A percentile compares a stretch with the other conserved stretches of the same genome.
Conservation (phyloP, 2,113 vertebrate species). For the Crotalus helleri region DNA sequence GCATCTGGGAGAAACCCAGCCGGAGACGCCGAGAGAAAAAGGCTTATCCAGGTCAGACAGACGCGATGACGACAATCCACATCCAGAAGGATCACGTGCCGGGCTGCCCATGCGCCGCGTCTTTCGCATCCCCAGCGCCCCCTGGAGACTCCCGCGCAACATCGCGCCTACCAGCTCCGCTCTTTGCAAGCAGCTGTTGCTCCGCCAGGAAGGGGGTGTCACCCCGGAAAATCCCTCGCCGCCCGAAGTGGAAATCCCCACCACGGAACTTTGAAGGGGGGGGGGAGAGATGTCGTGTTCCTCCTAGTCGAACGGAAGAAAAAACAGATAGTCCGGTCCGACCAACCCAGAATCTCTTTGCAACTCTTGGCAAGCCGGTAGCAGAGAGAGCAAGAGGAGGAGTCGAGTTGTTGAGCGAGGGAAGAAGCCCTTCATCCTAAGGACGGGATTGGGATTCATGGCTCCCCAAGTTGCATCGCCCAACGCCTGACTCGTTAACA, state of each 20-base stretch:
- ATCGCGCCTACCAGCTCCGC: too few relatives aligned
- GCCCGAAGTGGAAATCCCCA: conserved; percentile 68
- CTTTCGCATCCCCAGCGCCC: conserved; percentile 14
- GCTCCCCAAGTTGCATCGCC: not conserved
- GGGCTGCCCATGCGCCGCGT: not conserved
- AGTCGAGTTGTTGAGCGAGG: not conserved
- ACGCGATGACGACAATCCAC: not conserved
- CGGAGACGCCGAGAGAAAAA: conserved; percentile 34
- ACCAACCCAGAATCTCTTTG: conserved; percentile 46
- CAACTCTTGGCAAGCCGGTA: conserved; percentile 1
- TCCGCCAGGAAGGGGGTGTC: conserved; percentile 22
- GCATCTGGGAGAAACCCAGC: conserved; percentile 41
- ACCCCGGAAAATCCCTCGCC: conserved; percentile 67
- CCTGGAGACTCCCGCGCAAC: conserved; percentile 4
- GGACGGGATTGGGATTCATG: conserved; percentile 21
- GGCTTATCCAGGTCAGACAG: not conserved
- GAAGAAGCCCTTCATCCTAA: not conserved
- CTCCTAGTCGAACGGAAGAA: conserved; percentile 54
- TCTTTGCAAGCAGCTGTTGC: not conserved
- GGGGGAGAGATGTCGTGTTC: not conserved
- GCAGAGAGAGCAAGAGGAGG: conserved; percentile 26
- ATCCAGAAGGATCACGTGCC: not conserved
- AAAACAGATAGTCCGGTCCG: not conserved
- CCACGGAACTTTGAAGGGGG: not conserved
- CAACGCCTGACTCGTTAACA: not conserved